Base-by-base conservation (phyloP, 1,140 invertebrate genomes). In the Dendrolimus kikuchii region DNA sequence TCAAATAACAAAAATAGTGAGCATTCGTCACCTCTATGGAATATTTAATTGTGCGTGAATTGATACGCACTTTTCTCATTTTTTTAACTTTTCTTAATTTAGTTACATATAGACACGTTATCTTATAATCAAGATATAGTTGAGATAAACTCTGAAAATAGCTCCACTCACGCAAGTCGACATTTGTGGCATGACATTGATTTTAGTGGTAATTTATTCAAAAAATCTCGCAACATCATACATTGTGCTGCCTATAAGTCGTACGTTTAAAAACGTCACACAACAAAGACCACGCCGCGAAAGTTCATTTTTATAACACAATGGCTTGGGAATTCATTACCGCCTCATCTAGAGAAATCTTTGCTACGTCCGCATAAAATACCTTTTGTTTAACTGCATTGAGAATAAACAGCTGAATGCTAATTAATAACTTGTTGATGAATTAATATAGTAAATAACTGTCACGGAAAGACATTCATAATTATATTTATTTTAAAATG, bases 311-410 rank as follows among this genome's bases (percentile, higher is more conserved):
- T 60, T 49, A 60, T 64, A 62, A 56, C 52, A 68, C 73, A 76
- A 70, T 76, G 64, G 68, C 46, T 49, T 67, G 68, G 59, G 70
- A 72, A 73, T 66, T 66, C 60, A 67, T 71, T 67, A 68, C 57
- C 46, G 49, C 50, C 53, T 65, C 60, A 62, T 70, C 51, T 61
- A 66, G 72, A 64, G 69, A 74, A 74, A 74, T 74, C 65, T 57
- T 55, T 42, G 40, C 55, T 9, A 51, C 40, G 46, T 57, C 46
- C 36, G 40, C 49, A 52, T 44, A 60, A 59, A 9, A 46, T 49
- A 47, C 10, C 53, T 53, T 46, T 49, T 53, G 45, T 51, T 47
- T 57, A 49, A 23, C 37, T 7, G 7, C 49, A n/a, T 37, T 38
- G 38, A 38, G 50, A 50, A 49, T 54, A 42, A 50, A 45, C 46